Base-by-base conservation (phyloP, 53 echinoderm and acorn worm genomes). In the Temnopleurus reevesii region DNA sequence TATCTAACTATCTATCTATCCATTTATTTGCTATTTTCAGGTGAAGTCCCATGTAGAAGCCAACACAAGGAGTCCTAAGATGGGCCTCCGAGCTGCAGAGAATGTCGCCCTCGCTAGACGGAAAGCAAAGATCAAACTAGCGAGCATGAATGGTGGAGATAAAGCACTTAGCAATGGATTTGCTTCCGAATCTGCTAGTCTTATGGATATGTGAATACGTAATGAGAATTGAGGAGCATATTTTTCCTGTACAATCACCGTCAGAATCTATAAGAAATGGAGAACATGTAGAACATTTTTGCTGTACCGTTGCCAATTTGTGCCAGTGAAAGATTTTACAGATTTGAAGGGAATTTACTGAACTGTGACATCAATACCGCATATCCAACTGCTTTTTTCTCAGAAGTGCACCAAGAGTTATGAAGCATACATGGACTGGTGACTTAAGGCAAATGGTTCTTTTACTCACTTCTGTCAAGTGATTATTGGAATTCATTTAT, bases 21-120 rank as follows among this genome's bases (percentile, higher is more conserved):
- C n/a, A n/a, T n/a, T n/a, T n/a, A n/a, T n/a, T n/a, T n/a, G n/a
- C n/a, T n/a, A n/a, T 55, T 33, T 44, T 25, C 27, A 87, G 88
- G 36, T 87, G 19, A 87, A 87, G 46, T 51, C 46, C 12, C 15
- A 66, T 65, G 88, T 51, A 10, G 54, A 46, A 66, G 88, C 46
- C 65, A n/a, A n/a, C 51, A 71, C 88, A 47, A 87, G 88, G 35
- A 28, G 8, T 51, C 88, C 88, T 8, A 27, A 53, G 55, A 71
- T 66, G 88, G 88, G 44, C 2, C 71, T 87, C 15, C 46, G 47
- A 10, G 66, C 88, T 10, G 88, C 88, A 4, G 38, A 12, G 47
- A 87, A 87, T 51, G 88, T 87, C 27, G 88, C 88, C 53, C 46
- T 64, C 65, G 88, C 88, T 12, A 65, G 88, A 49, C 46, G 43